Evolutionary conservation across 2,888 invertebrate genomes (phyloP).

Genomic region (Sminthurinus aureus): DNA sequence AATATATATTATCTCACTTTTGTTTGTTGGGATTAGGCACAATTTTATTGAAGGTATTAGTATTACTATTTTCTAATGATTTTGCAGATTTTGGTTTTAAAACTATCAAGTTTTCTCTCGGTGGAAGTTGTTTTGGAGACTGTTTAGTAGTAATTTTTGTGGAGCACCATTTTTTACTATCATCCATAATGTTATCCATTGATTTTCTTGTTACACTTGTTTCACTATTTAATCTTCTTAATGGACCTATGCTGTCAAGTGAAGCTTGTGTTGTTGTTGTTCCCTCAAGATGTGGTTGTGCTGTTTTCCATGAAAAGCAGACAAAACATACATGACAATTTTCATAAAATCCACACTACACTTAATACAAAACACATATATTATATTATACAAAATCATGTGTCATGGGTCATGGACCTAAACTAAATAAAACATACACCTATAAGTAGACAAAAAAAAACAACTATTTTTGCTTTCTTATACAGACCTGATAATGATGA

Average conservation of each 20-base stretch:
- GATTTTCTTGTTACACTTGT: no score
- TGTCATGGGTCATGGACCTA: no score
- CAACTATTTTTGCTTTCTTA: no score
- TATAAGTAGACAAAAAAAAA: no score
- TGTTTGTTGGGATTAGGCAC: conserved; percentile 19
- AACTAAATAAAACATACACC: no score
- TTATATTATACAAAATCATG: no score
- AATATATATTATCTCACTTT: conserved; percentile 10
- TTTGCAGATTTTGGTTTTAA: conserved; percentile 10
- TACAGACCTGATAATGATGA: no score
- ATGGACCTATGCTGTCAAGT: no score
- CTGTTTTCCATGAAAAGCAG: background rate
- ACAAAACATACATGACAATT: background rate
- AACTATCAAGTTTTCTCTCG: conserved; percentile 45
- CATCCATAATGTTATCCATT: no score
- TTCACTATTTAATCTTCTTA: background rate
- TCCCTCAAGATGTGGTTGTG: background rate
- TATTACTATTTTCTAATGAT: conserved; percentile 6
- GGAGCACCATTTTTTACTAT: background rate
- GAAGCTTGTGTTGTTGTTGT: background rate
- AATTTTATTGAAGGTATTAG: conserved; percentile 21
- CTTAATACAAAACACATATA: no score
- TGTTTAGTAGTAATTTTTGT: background rate
- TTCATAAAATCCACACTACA: no score
- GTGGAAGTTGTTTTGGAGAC: conserved; percentile 56